phyloP scores from a whole-genome alignment of 2,888 invertebrate genomes.

The Meghimatium bilineatum region DNA sequence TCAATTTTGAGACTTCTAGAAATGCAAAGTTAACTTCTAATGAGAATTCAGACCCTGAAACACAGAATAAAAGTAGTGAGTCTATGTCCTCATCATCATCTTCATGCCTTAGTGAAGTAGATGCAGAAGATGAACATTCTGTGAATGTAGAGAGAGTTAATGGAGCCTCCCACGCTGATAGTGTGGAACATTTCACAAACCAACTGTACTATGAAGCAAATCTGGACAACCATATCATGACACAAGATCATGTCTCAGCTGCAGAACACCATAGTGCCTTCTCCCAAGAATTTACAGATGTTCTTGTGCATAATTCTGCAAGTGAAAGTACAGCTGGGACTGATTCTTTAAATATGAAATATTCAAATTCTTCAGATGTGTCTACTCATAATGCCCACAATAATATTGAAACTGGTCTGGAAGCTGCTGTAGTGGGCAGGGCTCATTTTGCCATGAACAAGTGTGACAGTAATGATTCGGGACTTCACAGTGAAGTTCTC shows the following conservation, averaged over 20 bases:
- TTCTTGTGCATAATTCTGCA: neutral
- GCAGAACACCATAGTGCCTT: slow-evolving; percentile 25
- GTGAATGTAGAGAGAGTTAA: slow-evolving; percentile 7
- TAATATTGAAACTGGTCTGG: neutral
- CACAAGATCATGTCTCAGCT: neutral
- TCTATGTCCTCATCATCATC: slow-evolving; percentile 25
- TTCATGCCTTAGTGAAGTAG: slow-evolving; percentile 23
- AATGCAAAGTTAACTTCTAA: slow-evolving; percentile 22
- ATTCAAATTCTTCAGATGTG: neutral
- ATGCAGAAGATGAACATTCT: neutral
- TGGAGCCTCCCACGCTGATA: slow-evolving; percentile 19
- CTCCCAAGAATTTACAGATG: neutral
- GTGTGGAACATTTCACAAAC: slow-evolving; percentile 34
- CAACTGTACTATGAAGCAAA: slow-evolving; percentile 43
- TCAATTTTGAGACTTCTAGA: slow-evolving; percentile 44
- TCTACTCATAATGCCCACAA: neutral
- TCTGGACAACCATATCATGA: slow-evolving; percentile 21
- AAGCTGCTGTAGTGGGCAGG: slow-evolving; percentile 6
- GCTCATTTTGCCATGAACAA: slow-evolving; percentile 57
- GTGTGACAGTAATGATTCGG: slow-evolving; percentile 72
- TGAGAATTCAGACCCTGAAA: slow-evolving; percentile 21
- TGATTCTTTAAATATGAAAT: neutral
- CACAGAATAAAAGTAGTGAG: slow-evolving; percentile 25
- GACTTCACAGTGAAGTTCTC: slow-evolving; percentile 70
- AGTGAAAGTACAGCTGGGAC: neutral